A percentile compares a stretch with the other conserved stretches of the same genome.
These are phyloP conservation scores for Drosophila tripunctata DNA, from an alignment of 2,888 invertebrate species.

Conservation along the genomic window DNA sequence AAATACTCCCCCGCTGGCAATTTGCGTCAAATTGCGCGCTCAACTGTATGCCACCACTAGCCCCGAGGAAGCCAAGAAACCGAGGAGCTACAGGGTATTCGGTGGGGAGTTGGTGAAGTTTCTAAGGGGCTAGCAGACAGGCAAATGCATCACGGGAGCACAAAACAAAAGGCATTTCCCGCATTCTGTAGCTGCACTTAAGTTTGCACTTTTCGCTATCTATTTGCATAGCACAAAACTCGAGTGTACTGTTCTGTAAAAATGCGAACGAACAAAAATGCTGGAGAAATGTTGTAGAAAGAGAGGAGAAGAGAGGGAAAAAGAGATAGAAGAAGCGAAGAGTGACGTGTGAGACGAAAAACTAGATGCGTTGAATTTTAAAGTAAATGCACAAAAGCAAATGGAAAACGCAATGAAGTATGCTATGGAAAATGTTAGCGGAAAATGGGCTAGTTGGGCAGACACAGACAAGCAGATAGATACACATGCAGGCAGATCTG, in stretches of 20 bases:
- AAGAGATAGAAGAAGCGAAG: not conserved
- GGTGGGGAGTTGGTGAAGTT: not conserved
- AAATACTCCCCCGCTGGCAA: slow-evolving; percentile 51
- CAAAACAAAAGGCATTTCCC: slow-evolving; percentile 73
- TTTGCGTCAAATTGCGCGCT: slow-evolving; percentile 73
- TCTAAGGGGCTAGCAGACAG: not conserved
- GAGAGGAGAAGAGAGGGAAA: not conserved
- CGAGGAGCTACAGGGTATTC: not conserved
- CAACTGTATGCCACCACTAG: slow-evolving; percentile 50
- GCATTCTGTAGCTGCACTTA: slow-evolving; percentile 72
- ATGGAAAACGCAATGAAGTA: slow-evolving; percentile 76
- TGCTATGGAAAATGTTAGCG: slow-evolving; percentile 49
- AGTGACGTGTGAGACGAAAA: not conserved
- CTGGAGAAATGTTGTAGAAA: not conserved
- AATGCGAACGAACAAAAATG: slow-evolving; percentile 63
- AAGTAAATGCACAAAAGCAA: slow-evolving; percentile 66
- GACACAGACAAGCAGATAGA: slow-evolving; percentile 10
- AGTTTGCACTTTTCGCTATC: slow-evolving; percentile 80
- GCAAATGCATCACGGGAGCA: slow-evolving; percentile 31
- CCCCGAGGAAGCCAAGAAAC: slow-evolving; percentile 2
- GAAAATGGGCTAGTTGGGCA: slow-evolving; percentile 50
- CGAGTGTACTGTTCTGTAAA: slow-evolving; percentile 63
- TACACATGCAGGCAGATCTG: not conserved
- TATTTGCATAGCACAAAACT: slow-evolving; percentile 69
- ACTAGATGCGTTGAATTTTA: slow-evolving; percentile 62